These are phyloP conservation scores for Drosophila punjabiensis DNA, from an alignment of 1,140 invertebrate genomes.

Conservation along the genomic window DNA sequence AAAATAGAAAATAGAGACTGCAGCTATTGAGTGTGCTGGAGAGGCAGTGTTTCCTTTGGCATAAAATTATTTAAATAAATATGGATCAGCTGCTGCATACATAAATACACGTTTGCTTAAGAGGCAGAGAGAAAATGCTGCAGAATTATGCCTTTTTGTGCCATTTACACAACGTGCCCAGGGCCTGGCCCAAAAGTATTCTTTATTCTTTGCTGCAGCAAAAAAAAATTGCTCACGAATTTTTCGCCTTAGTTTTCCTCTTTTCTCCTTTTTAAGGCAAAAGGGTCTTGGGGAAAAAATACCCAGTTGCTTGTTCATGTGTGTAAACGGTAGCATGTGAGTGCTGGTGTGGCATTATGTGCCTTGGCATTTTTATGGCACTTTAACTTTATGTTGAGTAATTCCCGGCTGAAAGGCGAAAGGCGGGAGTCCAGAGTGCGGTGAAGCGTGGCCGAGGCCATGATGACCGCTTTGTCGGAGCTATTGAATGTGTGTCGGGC, in stretches of 20 bases:
- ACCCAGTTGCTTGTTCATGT: conserved; percentile 69
- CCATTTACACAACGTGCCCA: conserved; percentile 44
- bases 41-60: background rate
- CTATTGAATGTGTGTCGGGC: conserved; percentile 20
- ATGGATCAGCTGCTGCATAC: conserved; percentile 11
- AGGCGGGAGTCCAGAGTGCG: conserved; percentile 41
- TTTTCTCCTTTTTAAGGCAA: conserved; percentile 33
- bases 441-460: conserved; percentile 40
- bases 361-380: conserved; percentile 76
- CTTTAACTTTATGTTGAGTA: conserved; percentile 77
- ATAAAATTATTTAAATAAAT: conserved; percentile 27
- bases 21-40: background rate
- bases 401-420: conserved; percentile 49
- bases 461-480: conserved; percentile 38
- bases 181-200: conserved; percentile 31
- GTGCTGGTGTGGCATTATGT: conserved; percentile 43
- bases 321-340: conserved; percentile 56
- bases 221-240: conserved; percentile 30
- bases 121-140: conserved; percentile 23
- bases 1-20: background rate
- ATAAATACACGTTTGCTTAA: conserved; percentile 20
- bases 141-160: conserved; percentile 46
- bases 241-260: conserved; percentile 20
- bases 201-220: conserved; percentile 23
- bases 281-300: conserved; percentile 35